Evolutionary conservation across 2,888 invertebrate genomes (phyloP).

Genomic region (Drosophila ustulata): DNA sequence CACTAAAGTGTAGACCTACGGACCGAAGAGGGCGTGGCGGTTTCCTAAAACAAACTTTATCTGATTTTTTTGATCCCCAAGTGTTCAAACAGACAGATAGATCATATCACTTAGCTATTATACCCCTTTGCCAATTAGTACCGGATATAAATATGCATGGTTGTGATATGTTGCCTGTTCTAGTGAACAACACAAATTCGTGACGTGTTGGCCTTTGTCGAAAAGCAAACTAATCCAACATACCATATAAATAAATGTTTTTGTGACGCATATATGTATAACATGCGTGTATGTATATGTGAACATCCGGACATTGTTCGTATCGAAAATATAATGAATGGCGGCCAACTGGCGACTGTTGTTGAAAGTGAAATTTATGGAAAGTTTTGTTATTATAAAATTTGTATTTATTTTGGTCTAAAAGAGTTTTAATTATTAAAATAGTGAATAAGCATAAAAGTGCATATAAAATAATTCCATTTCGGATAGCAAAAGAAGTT

Average conservation of each 20-base stretch:
- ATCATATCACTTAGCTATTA: background rate
- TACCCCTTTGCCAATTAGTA: background rate
- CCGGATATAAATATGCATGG: background rate
- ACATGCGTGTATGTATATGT: background rate
- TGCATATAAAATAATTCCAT: constrained; percentile 55
- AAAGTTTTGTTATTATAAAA: constrained; percentile 27
- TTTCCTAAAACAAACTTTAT: too few relatives aligned
- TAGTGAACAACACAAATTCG: constrained; percentile 12
- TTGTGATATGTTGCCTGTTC: constrained; percentile 9
- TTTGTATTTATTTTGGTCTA: constrained; percentile 42
- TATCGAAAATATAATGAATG: constrained; percentile 49
- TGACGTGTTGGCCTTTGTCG: constrained; percentile 46
- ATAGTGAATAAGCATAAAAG: constrained; percentile 60
- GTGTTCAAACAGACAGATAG: too few relatives aligned
- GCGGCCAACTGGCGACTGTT: constrained; percentile 37
- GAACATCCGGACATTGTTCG: constrained; percentile 5
- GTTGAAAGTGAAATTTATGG: constrained; percentile 56
- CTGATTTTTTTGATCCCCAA: too few relatives aligned
- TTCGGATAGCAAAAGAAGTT: constrained; percentile 33
- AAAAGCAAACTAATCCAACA: constrained; percentile 30
- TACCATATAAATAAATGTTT: constrained; percentile 40
- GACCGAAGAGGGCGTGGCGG: too few relatives aligned
- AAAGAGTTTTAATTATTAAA: constrained; percentile 52
- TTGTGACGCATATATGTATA: constrained; percentile 12
- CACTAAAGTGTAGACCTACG: too few relatives aligned